Evolutionary conservation across 2,888 invertebrate species (phyloP).

Genomic region (Dorcus hopei): DNA sequence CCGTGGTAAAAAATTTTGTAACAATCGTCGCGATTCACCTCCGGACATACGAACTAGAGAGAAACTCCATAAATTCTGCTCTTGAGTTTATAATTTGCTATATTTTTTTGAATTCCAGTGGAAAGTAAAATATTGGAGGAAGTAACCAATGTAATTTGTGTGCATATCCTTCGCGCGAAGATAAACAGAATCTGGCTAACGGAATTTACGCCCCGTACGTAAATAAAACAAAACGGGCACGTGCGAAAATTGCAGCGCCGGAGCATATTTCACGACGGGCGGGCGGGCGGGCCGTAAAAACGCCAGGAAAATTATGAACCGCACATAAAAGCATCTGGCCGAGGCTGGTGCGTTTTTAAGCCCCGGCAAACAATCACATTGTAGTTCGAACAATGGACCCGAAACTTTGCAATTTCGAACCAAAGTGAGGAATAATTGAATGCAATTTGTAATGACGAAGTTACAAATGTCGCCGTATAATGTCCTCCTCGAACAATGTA

Average conservation of each 20-base stretch:
- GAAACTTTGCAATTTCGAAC: constrained; percentile 22
- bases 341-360: constrained; percentile 9
- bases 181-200: not conserved
- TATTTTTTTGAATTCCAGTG: too few species aligned
- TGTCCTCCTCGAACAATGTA: constrained; percentile 18
- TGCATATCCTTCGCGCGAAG: too few species aligned
- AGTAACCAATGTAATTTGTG: too few species aligned
- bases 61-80: too few species aligned
- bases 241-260: not conserved
- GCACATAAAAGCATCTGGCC: constrained; percentile 4
- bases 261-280: not conserved
- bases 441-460: constrained; percentile 25
- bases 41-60: too few species aligned
- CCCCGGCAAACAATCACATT: constrained; percentile 16
- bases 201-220: not conserved
- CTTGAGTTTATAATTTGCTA: too few species aligned
- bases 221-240: not conserved
- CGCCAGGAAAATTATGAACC: constrained; percentile 2
- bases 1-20: too few species aligned
- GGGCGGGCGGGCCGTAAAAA: not conserved
- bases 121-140: too few species aligned
- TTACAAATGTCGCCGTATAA: constrained; percentile 21
- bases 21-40: too few species aligned
- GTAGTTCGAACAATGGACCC: constrained; percentile 14
- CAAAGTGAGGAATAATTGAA: constrained; percentile 23